These are phyloP conservation scores for Trachelipus rathkii DNA, from an alignment of 1,140 invertebrate species.

Conservation along the genomic window DNA sequence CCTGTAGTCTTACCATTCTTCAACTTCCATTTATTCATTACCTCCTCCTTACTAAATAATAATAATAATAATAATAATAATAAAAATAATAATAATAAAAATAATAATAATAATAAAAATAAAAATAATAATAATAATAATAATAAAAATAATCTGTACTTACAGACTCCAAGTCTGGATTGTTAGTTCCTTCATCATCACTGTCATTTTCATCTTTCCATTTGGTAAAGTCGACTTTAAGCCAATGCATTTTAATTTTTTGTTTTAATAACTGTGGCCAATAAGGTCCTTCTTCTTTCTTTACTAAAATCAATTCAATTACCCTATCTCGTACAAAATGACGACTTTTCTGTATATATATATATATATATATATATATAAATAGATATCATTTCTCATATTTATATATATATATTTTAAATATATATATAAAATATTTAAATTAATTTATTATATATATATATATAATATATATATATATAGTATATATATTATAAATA, in stretches of 20 bases:
- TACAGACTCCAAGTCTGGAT: conserved; percentile 60
- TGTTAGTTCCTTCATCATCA: conserved; percentile 58
- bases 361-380: neutral
- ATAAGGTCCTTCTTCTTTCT: conserved; percentile 68
- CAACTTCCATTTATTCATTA: no score
- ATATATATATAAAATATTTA: no score
- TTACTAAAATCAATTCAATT: conserved; percentile 72
- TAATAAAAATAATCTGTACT: conserved; percentile 36
- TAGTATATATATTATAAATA: no score
- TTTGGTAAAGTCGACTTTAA: conserved; percentile 94
- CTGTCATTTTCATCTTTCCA: conserved; percentile 92
- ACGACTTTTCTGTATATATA: conserved; percentile 55
- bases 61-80: no score
- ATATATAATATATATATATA: no score
- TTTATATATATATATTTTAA: no score
- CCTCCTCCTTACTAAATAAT: no score
- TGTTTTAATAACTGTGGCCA: conserved; percentile 85
- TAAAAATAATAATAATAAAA: no score
- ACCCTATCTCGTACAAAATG: conserved; percentile 62
- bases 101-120: conserved; percentile 23
- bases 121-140: neutral
- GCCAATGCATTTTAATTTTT: conserved; percentile 86
- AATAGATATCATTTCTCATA: no score
- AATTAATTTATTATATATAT: no score
- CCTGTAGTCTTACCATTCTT: no score